Conservation (phyloP, 2,888 invertebrate genomes). For the Acronicta alni region DNA sequence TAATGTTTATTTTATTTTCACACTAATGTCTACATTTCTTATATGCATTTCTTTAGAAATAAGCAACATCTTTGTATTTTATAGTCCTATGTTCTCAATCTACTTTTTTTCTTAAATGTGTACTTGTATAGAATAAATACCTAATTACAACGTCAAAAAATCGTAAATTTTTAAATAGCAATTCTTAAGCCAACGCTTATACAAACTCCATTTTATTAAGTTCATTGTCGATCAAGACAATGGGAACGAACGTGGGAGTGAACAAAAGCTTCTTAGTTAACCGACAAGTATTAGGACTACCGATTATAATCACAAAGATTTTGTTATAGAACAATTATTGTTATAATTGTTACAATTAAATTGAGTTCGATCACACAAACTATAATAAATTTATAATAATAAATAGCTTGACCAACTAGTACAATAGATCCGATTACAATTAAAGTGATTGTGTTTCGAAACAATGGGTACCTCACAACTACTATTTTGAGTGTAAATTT, state of each 20-base stretch:
- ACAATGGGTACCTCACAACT: slow-evolving; percentile 17
- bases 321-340: slow-evolving; percentile 8
- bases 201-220: background rate
- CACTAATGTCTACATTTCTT: too few species aligned
- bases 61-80: too few species aligned
- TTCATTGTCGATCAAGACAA: background rate
- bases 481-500: slow-evolving; percentile 26
- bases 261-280: slow-evolving; percentile 5
- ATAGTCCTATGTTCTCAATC: too few species aligned
- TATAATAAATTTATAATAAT: slow-evolving; percentile 6
- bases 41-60: too few species aligned
- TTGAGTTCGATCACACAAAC: slow-evolving; percentile 15
- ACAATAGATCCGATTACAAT: slow-evolving; percentile 8
- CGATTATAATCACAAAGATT: background rate
- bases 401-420: slow-evolving; percentile 16
- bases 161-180: too few species aligned
- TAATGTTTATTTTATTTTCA: too few species aligned
- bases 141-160: too few species aligned
- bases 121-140: too few species aligned
- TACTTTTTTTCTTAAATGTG: too few species aligned
- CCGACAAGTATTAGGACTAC: background rate
- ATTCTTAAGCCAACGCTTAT: too few species aligned
- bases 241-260: background rate
- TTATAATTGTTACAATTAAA: slow-evolving; percentile 9
- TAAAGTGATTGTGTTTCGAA: slow-evolving; percentile 14